These are phyloP conservation scores for Campylomormyrus tamandua DNA, from an alignment of 2,113 vertebrate species.

Conservation along the genomic window DNA sequence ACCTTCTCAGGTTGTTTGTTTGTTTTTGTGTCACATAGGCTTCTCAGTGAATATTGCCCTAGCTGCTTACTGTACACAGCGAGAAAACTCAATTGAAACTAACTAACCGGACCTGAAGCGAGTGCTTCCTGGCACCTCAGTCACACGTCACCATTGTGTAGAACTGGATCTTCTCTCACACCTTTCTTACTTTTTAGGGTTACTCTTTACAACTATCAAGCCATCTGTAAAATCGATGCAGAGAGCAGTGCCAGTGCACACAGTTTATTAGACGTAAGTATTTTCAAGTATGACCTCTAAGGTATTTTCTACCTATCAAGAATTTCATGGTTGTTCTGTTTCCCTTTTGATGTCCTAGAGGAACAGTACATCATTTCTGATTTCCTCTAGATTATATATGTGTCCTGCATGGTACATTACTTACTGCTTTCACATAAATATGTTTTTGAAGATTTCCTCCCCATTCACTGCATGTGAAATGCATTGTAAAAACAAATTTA, in stretches of 20 bases:
- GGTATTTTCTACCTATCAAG: not conserved
- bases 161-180: not conserved
- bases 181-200: conserved; percentile 65
- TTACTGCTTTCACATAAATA: not conserved
- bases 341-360: not conserved
- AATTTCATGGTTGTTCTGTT: not conserved
- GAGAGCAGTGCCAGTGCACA: conserved; percentile 85
- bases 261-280: conserved; percentile 85
- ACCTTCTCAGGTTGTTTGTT: not conserved
- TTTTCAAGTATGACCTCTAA: not conserved
- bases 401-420: not conserved
- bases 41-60: not conserved
- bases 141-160: not conserved
- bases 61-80: not conserved
- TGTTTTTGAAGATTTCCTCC: not conserved
- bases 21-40: not conserved
- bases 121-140: not conserved
- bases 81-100: not conserved
- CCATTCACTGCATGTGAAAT: conserved; percentile 1
- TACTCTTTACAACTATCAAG: conserved; percentile 94
- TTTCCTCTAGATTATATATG: not conserved
- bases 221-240: conserved; percentile 85
- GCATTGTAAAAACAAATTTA: not conserved
- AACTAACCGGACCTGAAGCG: not conserved
- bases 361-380: not conserved